Conservation (phyloP, 2,888 invertebrate species). For the Buathra laborator region DNA sequence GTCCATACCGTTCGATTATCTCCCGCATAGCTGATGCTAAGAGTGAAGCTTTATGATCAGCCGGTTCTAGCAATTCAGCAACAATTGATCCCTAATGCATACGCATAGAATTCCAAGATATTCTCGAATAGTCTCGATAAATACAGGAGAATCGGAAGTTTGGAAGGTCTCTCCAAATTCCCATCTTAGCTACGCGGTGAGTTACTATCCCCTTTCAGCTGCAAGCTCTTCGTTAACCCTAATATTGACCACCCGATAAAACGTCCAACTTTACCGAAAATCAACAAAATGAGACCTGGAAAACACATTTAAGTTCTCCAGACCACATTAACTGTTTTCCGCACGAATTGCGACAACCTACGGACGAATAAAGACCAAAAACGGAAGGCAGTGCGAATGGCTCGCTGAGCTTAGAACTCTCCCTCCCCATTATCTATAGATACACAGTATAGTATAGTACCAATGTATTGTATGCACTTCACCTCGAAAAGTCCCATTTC, state of each 20-base stretch:
- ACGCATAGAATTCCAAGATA: conserved; percentile 61
- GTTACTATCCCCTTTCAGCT: neutral
- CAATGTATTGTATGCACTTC: conserved; percentile 37
- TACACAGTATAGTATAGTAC: too few species aligned
- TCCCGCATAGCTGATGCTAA: conserved; percentile 23
- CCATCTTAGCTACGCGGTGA: neutral
- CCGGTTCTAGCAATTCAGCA: conserved; percentile 57
- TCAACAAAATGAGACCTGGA: neutral
- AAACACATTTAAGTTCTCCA: neutral
- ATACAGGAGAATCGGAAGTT: neutral
- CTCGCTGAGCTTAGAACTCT: conserved; percentile 1
- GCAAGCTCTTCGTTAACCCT: neutral
- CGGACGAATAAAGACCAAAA: conserved; percentile 36
- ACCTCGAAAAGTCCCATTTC: conserved; percentile 53
- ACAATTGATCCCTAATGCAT: conserved; percentile 66
- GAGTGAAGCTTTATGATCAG: conserved; percentile 55
- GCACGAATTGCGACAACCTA: neutral
- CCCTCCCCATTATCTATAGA: too few species aligned
- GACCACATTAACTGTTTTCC: conserved; percentile 16
- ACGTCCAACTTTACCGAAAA: conserved; percentile 6
- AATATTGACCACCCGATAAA: neutral
- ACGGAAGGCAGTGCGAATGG: conserved; percentile 30
- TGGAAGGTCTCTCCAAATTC: neutral
- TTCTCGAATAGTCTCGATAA: neutral
- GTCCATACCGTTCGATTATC: conserved; percentile 49